Evolutionary conservation across 1,140 invertebrate species (phyloP).

Genomic region (Drosophila simulans): DNA sequence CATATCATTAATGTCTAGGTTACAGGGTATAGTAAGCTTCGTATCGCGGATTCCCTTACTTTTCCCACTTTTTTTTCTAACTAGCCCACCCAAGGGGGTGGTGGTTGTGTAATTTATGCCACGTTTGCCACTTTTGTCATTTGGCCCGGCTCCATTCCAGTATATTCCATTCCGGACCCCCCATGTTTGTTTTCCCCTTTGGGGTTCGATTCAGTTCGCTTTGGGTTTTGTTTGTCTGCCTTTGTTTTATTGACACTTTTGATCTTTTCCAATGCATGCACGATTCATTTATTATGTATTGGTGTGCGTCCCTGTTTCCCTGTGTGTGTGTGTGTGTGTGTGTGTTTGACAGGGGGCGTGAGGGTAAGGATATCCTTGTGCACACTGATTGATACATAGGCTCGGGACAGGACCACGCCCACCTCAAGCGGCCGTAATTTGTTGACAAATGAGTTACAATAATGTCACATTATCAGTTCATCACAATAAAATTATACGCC

Average conservation of each 20-base stretch:
- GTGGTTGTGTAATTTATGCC: constrained; percentile 70
- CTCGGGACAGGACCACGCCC: constrained; percentile 30
- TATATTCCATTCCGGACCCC: background rate
- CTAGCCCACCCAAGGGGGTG: constrained; percentile 10
- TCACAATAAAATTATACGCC: constrained; percentile 81
- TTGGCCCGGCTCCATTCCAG: constrained; percentile 42
- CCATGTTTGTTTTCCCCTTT: constrained; percentile 11
- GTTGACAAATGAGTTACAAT: constrained; percentile 82
- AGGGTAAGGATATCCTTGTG: constrained; percentile 10
- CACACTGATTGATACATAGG: constrained; percentile 77
- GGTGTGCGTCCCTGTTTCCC: constrained; percentile 1
- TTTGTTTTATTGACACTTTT: constrained; percentile 83
- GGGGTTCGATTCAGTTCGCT: constrained; percentile 25
- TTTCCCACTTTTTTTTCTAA: background rate
- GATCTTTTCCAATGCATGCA: constrained; percentile 75
- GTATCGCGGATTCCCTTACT: background rate
- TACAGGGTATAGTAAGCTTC: background rate
- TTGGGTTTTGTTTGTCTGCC: constrained; percentile 63
- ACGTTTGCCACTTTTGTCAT: constrained; percentile 82
- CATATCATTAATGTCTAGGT: no score
- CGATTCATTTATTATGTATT: constrained; percentile 77
- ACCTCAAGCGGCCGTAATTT: constrained; percentile 68
- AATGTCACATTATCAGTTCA: constrained; percentile 83
- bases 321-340: background rate
- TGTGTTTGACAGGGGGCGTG: background rate